These are phyloP conservation scores for Neoarius graeffei DNA, from an alignment of 2,113 vertebrate species.

Conservation along the genomic window DNA sequence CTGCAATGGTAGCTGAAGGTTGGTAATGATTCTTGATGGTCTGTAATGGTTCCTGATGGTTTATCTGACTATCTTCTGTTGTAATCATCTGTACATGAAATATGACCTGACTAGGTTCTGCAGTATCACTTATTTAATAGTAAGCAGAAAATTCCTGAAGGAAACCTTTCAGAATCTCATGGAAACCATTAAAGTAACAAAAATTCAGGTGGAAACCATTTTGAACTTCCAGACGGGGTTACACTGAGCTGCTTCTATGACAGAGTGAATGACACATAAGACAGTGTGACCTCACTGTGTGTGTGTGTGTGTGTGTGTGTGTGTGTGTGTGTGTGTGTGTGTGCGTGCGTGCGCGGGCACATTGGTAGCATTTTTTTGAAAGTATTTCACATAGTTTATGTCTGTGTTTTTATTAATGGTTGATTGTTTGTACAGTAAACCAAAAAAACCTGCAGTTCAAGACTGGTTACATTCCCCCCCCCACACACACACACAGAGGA, in stretches of 20 bases:
- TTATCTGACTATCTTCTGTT: neutral
- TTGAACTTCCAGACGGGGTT: neutral
- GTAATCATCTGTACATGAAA: neutral
- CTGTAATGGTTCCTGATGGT: neutral
- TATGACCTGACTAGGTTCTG: neutral
- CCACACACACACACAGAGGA: neutral
- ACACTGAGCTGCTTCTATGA: neutral
- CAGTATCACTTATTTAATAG: neutral
- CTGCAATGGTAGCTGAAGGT: too few species aligned
- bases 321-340: slow-evolving; percentile 20
- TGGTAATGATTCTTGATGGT: too few species aligned
- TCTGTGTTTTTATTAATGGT: neutral
- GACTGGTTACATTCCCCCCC: slow-evolving; percentile 14
- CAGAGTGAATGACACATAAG: too few species aligned
- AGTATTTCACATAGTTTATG: neutral
- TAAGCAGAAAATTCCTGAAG: neutral
- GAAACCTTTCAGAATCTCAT: neutral
- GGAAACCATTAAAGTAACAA: neutral
- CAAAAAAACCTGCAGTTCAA: slow-evolving; percentile 14
- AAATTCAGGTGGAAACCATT: neutral
- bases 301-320: slow-evolving; percentile 20
- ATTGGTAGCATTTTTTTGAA: neutral
- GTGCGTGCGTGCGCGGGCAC: neutral
- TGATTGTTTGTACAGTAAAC: slow-evolving; percentile 22
- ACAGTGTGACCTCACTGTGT: neutral